Percentiles rank a stretch among this genome's conserved stretches.
phyloP scores from a whole-genome alignment of 1,140 invertebrate species.

The Sminthurides bifidus region DNA sequence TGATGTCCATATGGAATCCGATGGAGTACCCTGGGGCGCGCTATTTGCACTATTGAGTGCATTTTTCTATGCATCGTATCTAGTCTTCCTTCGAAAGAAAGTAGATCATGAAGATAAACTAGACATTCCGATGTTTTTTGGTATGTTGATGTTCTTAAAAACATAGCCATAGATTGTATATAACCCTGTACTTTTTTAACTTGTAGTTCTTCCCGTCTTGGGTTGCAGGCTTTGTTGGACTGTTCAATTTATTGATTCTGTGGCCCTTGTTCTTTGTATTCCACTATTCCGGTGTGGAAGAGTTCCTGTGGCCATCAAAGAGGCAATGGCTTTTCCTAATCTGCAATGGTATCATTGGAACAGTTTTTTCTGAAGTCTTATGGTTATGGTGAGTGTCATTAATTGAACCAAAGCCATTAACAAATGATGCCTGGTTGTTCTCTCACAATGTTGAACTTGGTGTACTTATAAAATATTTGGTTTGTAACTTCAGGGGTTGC shows the following conservation, averaged over 20 bases:
- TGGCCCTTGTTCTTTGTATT: constrained; percentile 79
- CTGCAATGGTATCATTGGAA: constrained; percentile 74
- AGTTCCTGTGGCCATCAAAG: constrained; percentile 65
- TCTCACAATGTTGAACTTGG: too few species aligned
- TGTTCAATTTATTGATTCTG: constrained; percentile 65
- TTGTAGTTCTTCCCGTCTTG: too few species aligned
- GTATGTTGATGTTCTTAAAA: constrained; percentile 44
- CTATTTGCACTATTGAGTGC: constrained; percentile 64
- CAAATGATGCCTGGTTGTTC: too few species aligned
- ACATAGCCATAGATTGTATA: too few species aligned
- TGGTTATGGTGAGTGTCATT: constrained; percentile 64
- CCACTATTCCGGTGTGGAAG: constrained; percentile 61
- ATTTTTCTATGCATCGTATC: constrained; percentile 69
- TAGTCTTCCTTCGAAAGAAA: constrained; percentile 66
- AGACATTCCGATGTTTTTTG: constrained; percentile 82
- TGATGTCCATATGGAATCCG: constrained; percentile 47
- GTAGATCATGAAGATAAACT: constrained; percentile 76
- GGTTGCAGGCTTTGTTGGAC: constrained; percentile 66
- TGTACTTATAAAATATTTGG: too few species aligned
- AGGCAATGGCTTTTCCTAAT: constrained; percentile 65
- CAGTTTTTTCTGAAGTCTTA: constrained; percentile 69
- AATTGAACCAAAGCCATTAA: too few species aligned
- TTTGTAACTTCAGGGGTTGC: constrained; percentile 55
- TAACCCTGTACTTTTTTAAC: too few species aligned
- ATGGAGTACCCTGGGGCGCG: constrained; percentile 52